Base-by-base conservation (phyloP, 2,888 invertebrate species). In the Cephus nigrinus region DNA sequence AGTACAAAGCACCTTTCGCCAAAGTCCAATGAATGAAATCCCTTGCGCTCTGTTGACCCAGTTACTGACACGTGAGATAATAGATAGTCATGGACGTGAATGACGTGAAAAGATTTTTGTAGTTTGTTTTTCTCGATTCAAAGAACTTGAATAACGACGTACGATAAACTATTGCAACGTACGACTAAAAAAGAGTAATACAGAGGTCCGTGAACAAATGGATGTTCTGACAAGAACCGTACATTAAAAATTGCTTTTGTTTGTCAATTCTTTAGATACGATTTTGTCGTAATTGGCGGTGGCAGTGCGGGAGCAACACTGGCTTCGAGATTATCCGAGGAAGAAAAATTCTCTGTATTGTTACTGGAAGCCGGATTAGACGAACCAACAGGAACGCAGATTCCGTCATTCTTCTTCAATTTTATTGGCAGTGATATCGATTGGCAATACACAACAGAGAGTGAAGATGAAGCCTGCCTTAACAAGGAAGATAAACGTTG, bases 401-500 rank as follows among this genome's bases (percentile, higher is more conserved):
- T 97, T 75, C 98, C 98, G 0, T 97, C 97, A 3, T 96, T 97
- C 95, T 97, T 97, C 91, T 93, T 97, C 78, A 97, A 97, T 92
- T 97, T 96, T 89, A 93, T 97, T 78, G 97, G 96, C 5, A 96
- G 96, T 74, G 95, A 96, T 83, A 97, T 98, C 85, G 98, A 98
- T 92, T 98, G 97, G 97, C 94, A 95, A 35, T 98, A 95, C 91
- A 94, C 94, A 83, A 98, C 98, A 0, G 97, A 97, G 90, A 96
- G 97, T 0, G 97, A 98, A 89, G 93, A 94, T 77, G 92, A 93
- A 12, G 96, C 97, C 0, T 97, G 97, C 85, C 93, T 97, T 34
- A 95, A 94, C 1, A 95, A 96, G 86, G 93, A 93, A 0, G 95
- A 93, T 36, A 93, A 94, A 35, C 94, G 95, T 83, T 97, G 97